Percentiles rank a stretch among this genome's conserved stretches.
Conservation (phyloP, 1,140 invertebrate genomes). For the Drusus annulatus region DNA sequence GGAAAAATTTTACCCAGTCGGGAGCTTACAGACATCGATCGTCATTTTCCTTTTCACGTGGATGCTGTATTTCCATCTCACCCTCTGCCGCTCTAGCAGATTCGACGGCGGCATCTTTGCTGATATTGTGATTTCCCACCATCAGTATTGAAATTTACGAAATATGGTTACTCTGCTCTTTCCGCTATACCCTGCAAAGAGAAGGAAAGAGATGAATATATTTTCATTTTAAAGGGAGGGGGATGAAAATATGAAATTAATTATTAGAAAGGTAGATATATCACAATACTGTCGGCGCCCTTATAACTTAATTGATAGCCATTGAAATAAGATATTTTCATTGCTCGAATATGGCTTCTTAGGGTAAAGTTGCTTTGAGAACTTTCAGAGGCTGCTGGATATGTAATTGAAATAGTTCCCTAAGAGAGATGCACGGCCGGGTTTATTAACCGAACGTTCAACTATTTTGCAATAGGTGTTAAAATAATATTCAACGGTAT, state of each 20-base stretch:
- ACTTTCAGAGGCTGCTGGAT: background rate
- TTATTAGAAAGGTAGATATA: conserved; percentile 1
- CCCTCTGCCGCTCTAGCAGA: conserved; percentile 45
- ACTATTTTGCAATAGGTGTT: no score
- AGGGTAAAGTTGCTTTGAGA: conserved; percentile 2
- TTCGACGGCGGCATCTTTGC: conserved; percentile 44
- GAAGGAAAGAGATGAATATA: conserved; percentile 35
- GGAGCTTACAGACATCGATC: conserved; percentile 16
- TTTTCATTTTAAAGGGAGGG: background rate
- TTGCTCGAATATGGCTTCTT: conserved; percentile 24
- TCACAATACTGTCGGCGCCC: background rate
- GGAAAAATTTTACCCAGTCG: conserved; percentile 43
- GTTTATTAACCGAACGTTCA: no score
- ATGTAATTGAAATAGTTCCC: conserved; percentile 35
- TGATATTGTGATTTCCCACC: conserved; percentile 24
- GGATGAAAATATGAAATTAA: conserved; percentile 39
- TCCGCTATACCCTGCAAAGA: conserved; percentile 19
- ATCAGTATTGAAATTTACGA: conserved; percentile 13
- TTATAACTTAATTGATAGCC: conserved; percentile 27
- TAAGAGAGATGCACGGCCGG: background rate
- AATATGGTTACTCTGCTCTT: background rate
- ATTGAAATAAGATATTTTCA: conserved; percentile 48
- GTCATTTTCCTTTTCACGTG: conserved; percentile 49
- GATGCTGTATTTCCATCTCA: conserved; percentile 54
- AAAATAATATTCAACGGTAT: background rate